Evolutionary conservation across 2,797 vertebrate genomes (phyloP).

Genomic region (Margarornis squamiger): DNA sequence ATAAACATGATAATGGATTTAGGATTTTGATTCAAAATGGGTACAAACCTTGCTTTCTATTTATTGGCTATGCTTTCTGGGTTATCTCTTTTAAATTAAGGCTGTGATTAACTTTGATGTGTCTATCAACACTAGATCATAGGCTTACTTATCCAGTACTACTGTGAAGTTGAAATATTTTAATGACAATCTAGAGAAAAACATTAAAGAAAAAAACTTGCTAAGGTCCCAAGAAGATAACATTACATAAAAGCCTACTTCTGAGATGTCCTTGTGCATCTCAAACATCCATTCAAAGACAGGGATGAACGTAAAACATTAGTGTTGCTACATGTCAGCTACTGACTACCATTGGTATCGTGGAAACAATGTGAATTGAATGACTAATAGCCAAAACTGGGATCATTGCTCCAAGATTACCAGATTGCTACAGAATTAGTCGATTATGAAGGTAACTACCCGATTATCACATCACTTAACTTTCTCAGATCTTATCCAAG

Average conservation of each 20-base stretch:
- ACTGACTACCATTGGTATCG: neutral
- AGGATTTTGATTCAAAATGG: neutral
- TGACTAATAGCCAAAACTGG: neutral
- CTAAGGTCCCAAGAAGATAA: neutral
- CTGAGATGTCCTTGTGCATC: neutral
- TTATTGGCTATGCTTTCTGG: constrained; percentile 18
- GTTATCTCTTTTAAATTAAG: constrained; percentile 31
- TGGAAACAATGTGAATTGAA: neutral
- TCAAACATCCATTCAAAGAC: neutral
- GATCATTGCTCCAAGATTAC: neutral
- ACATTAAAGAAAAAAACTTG: neutral
- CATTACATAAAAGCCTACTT: neutral
- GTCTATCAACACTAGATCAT: constrained; percentile 46
- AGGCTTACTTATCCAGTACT: constrained; percentile 1
- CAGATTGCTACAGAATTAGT: neutral
- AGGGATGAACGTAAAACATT: neutral
- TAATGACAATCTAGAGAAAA: constrained; percentile 29
- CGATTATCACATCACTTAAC: neutral
- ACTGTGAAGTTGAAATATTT: constrained; percentile 40
- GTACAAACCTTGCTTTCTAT: neutral
- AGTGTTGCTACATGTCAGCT: neutral
- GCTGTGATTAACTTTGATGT: constrained; percentile 53
- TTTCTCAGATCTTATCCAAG: neutral
- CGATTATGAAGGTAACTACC: neutral
- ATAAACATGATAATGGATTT: neutral